These are phyloP conservation scores for Apogon hyalosoma DNA, from an alignment of 2,797 vertebrate species.

Conservation along the genomic window DNA sequence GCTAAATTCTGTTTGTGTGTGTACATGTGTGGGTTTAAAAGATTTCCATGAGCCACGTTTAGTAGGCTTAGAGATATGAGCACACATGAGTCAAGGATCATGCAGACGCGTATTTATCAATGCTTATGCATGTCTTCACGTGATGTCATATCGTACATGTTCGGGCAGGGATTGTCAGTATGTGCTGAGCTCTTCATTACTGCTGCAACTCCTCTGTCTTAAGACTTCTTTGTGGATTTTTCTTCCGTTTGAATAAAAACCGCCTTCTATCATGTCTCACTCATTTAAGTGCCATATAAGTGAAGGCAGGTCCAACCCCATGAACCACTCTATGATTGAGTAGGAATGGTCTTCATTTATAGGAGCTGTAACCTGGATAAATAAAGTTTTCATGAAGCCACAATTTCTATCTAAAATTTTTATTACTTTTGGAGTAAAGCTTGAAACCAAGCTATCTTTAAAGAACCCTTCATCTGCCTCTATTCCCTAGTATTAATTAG, in stretches of 20 bases:
- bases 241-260: no score
- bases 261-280: no score
- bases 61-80: conserved; percentile 43
- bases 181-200: conserved; percentile 43
- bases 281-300: no score
- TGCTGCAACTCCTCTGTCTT: conserved; percentile 27
- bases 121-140: not conserved
- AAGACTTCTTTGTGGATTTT: conserved; percentile 23
- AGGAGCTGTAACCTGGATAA: not conserved
- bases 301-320: no score
- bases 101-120: conserved; percentile 32
- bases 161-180: conserved; percentile 26
- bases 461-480: conserved; percentile 8
- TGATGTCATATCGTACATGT: not conserved
- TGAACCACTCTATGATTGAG: not conserved
- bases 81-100: conserved; percentile 53
- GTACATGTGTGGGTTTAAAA: conserved; percentile 58
- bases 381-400: not conserved
- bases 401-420: no score
- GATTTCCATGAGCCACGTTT: conserved; percentile 59
- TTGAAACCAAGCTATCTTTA: conserved; percentile 13
- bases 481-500: not conserved
- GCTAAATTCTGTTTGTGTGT: conserved; percentile 17
- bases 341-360: not conserved
- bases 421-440: no score